These are phyloP conservation scores for Sminthurides aquaticus DNA, from an alignment of 2,888 invertebrate genomes.

Conservation along the genomic window DNA sequence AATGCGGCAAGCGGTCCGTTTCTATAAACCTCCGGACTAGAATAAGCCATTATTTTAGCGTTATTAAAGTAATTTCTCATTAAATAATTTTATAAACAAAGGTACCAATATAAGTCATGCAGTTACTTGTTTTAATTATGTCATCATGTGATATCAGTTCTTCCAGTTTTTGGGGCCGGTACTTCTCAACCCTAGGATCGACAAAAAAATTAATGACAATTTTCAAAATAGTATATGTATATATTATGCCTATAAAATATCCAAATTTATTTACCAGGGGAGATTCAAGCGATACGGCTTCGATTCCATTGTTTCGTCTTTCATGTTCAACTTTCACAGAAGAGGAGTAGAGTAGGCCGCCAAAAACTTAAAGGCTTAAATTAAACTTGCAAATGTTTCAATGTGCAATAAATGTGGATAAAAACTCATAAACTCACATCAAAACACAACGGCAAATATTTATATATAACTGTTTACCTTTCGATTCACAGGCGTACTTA, in stretches of 20 bases:
- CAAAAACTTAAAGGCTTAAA: too few species aligned
- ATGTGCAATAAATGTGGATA: too few species aligned
- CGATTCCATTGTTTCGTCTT: not conserved
- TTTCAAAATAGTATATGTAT: not conserved
- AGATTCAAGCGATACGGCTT: conserved; percentile 39
- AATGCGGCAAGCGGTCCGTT: conserved; percentile 78
- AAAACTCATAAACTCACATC: too few species aligned
- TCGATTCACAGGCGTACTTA: not conserved
- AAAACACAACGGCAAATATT: too few species aligned
- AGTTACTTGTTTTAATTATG: conserved; percentile 88
- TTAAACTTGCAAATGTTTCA: too few species aligned
- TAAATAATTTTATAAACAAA: too few species aligned
- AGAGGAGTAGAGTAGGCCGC: too few species aligned
- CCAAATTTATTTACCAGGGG: conserved; percentile 32
- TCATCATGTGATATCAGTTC: conserved; percentile 96
- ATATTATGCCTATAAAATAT: not conserved
- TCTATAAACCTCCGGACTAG: conserved; percentile 62
- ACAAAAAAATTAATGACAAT: not conserved
- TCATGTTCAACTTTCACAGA: too few species aligned
- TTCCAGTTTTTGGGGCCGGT: conserved; percentile 80
- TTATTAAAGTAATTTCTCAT: too few species aligned
- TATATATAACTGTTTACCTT: not conserved
- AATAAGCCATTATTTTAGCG: conserved; percentile 46
- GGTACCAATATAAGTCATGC: too few species aligned
- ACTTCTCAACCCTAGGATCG: conserved; percentile 86